Base-by-base conservation (phyloP, 2,888 invertebrate genomes). In the Cheilosia vernalis region DNA sequence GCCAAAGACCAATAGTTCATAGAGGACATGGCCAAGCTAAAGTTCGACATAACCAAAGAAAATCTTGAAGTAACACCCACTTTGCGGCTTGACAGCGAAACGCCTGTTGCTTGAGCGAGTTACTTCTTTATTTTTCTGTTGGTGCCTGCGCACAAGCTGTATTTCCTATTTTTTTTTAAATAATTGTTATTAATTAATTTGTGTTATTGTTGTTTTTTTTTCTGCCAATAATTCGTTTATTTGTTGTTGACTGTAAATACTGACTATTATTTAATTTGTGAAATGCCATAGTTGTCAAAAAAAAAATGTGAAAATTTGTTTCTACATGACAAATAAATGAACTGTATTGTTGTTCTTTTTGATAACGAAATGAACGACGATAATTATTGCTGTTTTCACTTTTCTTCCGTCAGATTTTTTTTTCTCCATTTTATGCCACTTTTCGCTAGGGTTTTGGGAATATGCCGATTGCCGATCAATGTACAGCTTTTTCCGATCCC, bases 41-140 rank as follows among this genome's bases (percentile, higher is more conserved):
- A 92, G 88, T 92, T 92, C 81, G 91, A 92, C 58, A 92, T 92
- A 67, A 89, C 82, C 3, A 84, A 90, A 33, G 89, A 90, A 58
- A 88, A 51, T 15, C 6, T 91, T 47, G 89, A 90, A 77, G 90
- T 92, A 83, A 91, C 89, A 61, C 89, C 91, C 0, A 89, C 89
- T 0, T 74, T 91, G 60, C 87, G 47, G 9, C 19, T n/a, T 7
- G 15, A 27, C 5, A 24, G 13, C 24, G 89, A 21, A 70, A 87
- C 89, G 42, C 49, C 15, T n/a, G 24, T 24, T 17, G 82, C 72
- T 69, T 82, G 42, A 72, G 1, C 67, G 53, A 55, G 61, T 49
- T 72, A 51, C 17, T 60, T 33, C 55, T 61, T 42, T 44, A n/a
- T n/a, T 44, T 4, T 13, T 13, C 37, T 37, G 37, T 37, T 4